Evolutionary conservation across 2,113 vertebrate species (phyloP).

Genomic region (Oriolus oriolus): DNA sequence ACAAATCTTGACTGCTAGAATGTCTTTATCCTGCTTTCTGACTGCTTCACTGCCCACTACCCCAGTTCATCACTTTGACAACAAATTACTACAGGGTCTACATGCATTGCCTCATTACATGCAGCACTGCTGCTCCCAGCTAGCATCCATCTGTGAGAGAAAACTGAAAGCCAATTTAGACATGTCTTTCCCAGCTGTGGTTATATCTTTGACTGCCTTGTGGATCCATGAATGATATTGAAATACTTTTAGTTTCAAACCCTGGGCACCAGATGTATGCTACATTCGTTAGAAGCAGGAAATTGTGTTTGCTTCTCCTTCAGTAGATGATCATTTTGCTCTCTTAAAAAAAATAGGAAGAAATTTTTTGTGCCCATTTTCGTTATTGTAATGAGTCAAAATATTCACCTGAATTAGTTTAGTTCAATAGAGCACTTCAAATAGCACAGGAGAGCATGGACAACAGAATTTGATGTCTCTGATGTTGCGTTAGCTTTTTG

Average conservation of each 20-base stretch:
- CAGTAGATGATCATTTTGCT: background rate
- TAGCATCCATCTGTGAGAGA: background rate
- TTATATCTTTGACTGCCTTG: background rate
- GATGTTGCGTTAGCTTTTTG: background rate
- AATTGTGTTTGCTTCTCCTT: background rate
- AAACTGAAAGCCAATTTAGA: background rate
- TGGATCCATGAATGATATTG: background rate
- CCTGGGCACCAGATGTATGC: background rate
- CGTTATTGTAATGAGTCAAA: background rate
- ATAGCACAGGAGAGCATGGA: background rate
- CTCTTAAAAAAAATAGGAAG: background rate
- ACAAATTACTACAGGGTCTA: background rate
- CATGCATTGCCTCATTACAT: background rate
- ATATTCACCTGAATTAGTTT: background rate
- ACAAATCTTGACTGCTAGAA: background rate
- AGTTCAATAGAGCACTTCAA: background rate
- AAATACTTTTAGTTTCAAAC: background rate
- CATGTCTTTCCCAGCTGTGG: background rate
- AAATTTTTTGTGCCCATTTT: background rate
- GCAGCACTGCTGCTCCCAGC: background rate
- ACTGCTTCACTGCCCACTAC: background rate
- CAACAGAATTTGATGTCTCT: background rate
- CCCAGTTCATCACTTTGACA: background rate
- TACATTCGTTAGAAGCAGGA: background rate
- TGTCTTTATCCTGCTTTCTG: background rate